Percentiles rank a stretch among this genome's conserved stretches.
phyloP scores from a whole-genome alignment of 2,113 vertebrate genomes.

The Hippocampus zosterae region DNA sequence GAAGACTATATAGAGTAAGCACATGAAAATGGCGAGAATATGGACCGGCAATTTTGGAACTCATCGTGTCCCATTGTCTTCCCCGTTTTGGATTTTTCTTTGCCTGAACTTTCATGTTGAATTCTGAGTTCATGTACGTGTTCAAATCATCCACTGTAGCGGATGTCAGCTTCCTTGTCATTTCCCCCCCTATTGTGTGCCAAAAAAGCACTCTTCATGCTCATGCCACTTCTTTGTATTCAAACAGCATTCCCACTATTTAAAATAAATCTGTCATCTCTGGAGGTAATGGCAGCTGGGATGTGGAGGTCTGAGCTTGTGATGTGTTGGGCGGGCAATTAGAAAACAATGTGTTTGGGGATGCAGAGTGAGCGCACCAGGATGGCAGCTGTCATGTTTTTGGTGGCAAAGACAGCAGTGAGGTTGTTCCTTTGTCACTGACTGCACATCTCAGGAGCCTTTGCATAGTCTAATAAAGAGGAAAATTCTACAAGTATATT shows the following conservation, averaged over 20 bases:
- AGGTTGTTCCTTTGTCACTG: slow-evolving; percentile 49
- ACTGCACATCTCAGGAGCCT: slow-evolving; percentile 45
- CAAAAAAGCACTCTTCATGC: neutral
- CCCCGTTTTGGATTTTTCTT: neutral
- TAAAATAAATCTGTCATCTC: slow-evolving; percentile 52
- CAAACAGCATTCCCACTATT: slow-evolving; percentile 34
- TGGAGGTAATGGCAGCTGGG: slow-evolving; percentile 39
- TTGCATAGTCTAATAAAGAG: slow-evolving; percentile 60
- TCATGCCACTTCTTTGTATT: slow-evolving; percentile 33
- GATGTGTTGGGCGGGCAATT: slow-evolving; percentile 51
- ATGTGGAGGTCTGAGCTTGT: slow-evolving; percentile 37
- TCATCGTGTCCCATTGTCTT: neutral
- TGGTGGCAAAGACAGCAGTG: slow-evolving; percentile 40
- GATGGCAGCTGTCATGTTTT: slow-evolving; percentile 62
- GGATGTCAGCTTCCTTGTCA: slow-evolving; percentile 19
- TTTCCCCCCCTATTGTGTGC: slow-evolving; percentile 31
- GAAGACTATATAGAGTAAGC: neutral
- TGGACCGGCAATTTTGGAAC: neutral
- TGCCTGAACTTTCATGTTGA: neutral
- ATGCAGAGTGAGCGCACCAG: slow-evolving; percentile 26
- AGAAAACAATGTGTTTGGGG: slow-evolving; percentile 51
- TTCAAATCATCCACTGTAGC: neutral
- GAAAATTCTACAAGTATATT: slow-evolving; percentile 54
- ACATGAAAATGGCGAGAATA: neutral
- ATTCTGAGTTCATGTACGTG: neutral